Evolutionary conservation across 2,113 vertebrate genomes (phyloP).

Genomic region (Hymenochirus boettgeri): DNA sequence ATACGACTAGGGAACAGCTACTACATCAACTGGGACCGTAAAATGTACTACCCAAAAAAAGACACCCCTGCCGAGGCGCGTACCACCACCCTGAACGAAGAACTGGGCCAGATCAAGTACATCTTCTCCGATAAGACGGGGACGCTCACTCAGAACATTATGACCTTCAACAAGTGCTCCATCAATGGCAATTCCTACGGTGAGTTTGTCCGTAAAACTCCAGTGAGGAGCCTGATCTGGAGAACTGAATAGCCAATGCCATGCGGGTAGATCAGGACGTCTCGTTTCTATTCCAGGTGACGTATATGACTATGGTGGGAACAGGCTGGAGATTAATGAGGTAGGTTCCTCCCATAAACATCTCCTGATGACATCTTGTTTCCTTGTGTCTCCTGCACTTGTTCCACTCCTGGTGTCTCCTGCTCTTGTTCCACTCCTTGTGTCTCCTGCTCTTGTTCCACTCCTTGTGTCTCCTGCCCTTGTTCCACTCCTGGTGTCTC

Average conservation of each 20-base stretch:
- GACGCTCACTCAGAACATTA: slow-evolving; percentile 94
- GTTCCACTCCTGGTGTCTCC: too few relatives aligned
- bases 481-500: too few relatives aligned
- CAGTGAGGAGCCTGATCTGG: too few relatives aligned
- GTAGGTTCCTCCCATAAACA: slow-evolving; percentile 56
- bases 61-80: slow-evolving; percentile 82
- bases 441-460: too few relatives aligned
- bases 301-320: slow-evolving; percentile 61
- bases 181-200: slow-evolving; percentile 84
- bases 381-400: neutral
- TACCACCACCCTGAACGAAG: slow-evolving; percentile 93
- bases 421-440: too few relatives aligned
- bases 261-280: too few relatives aligned
- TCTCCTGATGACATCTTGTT: neutral
- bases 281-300: slow-evolving; percentile 61
- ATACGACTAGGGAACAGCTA: slow-evolving; percentile 93
- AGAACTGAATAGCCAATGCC: too few relatives aligned
- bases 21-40: slow-evolving; percentile 91
- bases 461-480: too few relatives aligned
- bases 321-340: slow-evolving; percentile 69
- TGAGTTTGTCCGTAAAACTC: too few relatives aligned
- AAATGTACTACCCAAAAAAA: slow-evolving; percentile 83
- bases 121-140: slow-evolving; percentile 97
- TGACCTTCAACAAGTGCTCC: slow-evolving; percentile 90
- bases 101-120: slow-evolving; percentile 92